phyloP scores from a whole-genome alignment of 2,113 vertebrate genomes.

The Psephotus haematonotus region DNA sequence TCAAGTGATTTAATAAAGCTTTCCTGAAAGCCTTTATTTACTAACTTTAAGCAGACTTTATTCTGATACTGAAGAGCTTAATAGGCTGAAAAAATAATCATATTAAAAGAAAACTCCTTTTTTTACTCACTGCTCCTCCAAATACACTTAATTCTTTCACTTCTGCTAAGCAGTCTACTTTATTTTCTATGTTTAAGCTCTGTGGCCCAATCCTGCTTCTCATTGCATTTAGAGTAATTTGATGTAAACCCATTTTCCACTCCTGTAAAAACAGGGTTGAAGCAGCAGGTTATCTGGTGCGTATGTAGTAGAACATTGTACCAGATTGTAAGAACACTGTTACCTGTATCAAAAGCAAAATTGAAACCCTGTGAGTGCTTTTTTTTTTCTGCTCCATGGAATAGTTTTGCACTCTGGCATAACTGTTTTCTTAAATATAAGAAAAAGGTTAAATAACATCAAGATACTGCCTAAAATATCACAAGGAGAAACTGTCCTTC shows the following conservation, averaged over 20 bases:
- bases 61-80: slow-evolving; percentile 61
- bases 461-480: not conserved
- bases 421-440: not conserved
- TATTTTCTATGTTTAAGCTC: slow-evolving; percentile 11
- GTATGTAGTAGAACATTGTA: not conserved
- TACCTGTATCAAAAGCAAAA: not conserved
- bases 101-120: slow-evolving; percentile 22
- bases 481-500: not conserved
- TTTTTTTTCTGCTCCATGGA: not conserved
- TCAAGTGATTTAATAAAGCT: slow-evolving; percentile 75
- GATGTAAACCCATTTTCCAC: not conserved
- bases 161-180: not conserved
- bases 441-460: not conserved
- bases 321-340: not conserved
- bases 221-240: not conserved
- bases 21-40: slow-evolving; percentile 75
- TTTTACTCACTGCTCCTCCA: slow-evolving; percentile 26
- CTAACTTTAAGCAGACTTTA: slow-evolving; percentile 70
- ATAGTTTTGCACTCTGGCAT: not conserved
- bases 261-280: not conserved
- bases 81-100: slow-evolving; percentile 46
- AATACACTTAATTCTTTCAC: slow-evolving; percentile 14
- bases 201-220: not conserved
- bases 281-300: not conserved
- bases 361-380: not conserved